Base-by-base conservation (phyloP, 2,797 vertebrate genomes). In the Dipus sagitta region DNA sequence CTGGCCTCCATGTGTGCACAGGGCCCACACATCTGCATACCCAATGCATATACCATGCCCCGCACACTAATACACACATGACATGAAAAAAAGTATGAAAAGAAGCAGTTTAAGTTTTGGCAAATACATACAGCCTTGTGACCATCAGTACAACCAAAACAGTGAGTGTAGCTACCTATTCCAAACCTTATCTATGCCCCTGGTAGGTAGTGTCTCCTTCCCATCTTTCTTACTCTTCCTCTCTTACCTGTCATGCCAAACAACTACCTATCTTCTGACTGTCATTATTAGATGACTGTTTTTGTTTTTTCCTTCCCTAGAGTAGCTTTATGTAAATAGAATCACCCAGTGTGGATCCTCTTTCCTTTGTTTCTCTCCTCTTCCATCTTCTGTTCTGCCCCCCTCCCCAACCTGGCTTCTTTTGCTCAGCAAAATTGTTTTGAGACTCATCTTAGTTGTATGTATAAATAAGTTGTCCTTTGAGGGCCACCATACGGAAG, bases 371-470 rank as follows among this genome's bases (percentile, higher is more conserved):
- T 42, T 58, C 62, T 9, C 15, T 76, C 24, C 30, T 30, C 23
- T 32, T 79, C 52, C 14, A 18, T n/a, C 47, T 17, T 8, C 42
- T 58, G 12, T 28, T 26, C 18, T 6, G 80, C 5, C 32, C 72
- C 23, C 6, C 3, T 34, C 68, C 30, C 42, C 20, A 38, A 38
- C 38, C 6, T 72, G 60, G 47, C 62, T 83, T 93, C 62, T 95
- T 94, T 93, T 6, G 84, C 47, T 93, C 14, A 81, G 8, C 38
- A 47, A 32, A 82, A 62, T 92, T 96, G 82, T 87, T 94, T 92
- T 86, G 62, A 86, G 47, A 80, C 52, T 62, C 28, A 62, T 32
- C 23, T 38, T 65, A 42, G 4, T 52, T 21, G 8, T 92, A 3
- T 28, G 13, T 80, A 32, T 92, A 74, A 83, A 81, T 64, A 64